Evolutionary conservation across 2,888 invertebrate genomes (phyloP).

Genomic region (Cantharis flavilabris): DNA sequence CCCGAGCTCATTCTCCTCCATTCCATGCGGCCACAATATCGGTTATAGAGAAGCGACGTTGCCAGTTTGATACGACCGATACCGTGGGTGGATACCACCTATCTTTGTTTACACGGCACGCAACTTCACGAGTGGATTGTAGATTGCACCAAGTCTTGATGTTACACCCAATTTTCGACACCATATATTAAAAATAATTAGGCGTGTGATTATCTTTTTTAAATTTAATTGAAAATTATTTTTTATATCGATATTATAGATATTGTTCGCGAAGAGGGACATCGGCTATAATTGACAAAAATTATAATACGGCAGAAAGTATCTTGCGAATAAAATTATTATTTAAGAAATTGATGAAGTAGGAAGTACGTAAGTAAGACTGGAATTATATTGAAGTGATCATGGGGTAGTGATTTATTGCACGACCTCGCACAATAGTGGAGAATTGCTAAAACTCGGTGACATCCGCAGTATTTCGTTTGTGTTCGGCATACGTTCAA

Average conservation of each 20-base stretch:
- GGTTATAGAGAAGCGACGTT: conserved; percentile 56
- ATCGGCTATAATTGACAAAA: too few relatives aligned
- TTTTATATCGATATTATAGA: not conserved
- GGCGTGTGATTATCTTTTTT: not conserved
- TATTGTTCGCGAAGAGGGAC: too few relatives aligned
- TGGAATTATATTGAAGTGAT: conserved; percentile 26
- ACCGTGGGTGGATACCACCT: conserved; percentile 51
- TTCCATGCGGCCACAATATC: conserved; percentile 59
- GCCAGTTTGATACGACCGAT: conserved; percentile 48
- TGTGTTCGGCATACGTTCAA: conserved; percentile 46
- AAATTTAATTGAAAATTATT: conserved; percentile 1
- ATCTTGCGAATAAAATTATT: not conserved
- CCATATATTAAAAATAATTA: not conserved
- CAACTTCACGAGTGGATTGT: conserved; percentile 59
- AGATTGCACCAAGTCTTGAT: conserved; percentile 57
- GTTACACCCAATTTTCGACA: conserved; percentile 52
- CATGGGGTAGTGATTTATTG: conserved; percentile 41
- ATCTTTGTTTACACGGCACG: conserved; percentile 59
- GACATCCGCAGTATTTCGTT: conserved; percentile 36
- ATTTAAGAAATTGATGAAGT: not conserved
- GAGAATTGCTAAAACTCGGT: conserved; percentile 40
- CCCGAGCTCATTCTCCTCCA: conserved; percentile 55
- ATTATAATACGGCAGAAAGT: too few relatives aligned
- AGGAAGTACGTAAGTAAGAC: not conserved
- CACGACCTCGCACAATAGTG: conserved; percentile 47